Conservation (phyloP, 2,888 invertebrate species). For the Diabrotica balteata region DNA sequence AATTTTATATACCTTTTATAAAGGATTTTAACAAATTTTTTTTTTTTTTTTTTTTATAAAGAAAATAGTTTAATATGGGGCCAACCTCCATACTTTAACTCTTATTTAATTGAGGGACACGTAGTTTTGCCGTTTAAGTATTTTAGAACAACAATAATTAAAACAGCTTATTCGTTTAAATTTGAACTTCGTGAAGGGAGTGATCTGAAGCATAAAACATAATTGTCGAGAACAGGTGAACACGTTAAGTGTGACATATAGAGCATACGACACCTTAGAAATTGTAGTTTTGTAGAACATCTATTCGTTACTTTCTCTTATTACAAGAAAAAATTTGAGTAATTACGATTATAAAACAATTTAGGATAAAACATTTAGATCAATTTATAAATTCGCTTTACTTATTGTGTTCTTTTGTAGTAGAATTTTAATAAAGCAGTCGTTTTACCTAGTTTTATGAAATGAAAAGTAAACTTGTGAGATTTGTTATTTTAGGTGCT, state of each 20-base stretch:
- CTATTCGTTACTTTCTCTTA: constrained; percentile 34
- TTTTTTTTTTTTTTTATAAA: too few species aligned
- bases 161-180: not conserved
- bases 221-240: constrained; percentile 36
- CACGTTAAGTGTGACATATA: constrained; percentile 39
- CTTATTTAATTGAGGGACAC: too few species aligned
- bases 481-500: too few species aligned
- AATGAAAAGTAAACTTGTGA: too few species aligned
- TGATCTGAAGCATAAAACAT: constrained; percentile 33
- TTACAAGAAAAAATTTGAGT: constrained; percentile 17
- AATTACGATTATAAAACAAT: not conserved
- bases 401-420: too few species aligned
- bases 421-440: too few species aligned
- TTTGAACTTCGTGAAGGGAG: constrained; percentile 25
- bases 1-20: too few species aligned
- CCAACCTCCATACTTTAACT: too few species aligned
- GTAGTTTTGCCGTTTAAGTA: too few species aligned
- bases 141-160: not conserved
- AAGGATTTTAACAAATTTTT: too few species aligned
- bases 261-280: constrained; percentile 39
- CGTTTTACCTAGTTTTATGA: too few species aligned
- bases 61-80: too few species aligned
- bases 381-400: not conserved
- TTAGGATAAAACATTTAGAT: not conserved
- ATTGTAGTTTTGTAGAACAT: constrained; percentile 34